Percentiles rank a stretch among this genome's conserved stretches.
These are phyloP conservation scores for Creontiades dilutus DNA, from an alignment of 2,888 invertebrate genomes.

Conservation along the genomic window DNA sequence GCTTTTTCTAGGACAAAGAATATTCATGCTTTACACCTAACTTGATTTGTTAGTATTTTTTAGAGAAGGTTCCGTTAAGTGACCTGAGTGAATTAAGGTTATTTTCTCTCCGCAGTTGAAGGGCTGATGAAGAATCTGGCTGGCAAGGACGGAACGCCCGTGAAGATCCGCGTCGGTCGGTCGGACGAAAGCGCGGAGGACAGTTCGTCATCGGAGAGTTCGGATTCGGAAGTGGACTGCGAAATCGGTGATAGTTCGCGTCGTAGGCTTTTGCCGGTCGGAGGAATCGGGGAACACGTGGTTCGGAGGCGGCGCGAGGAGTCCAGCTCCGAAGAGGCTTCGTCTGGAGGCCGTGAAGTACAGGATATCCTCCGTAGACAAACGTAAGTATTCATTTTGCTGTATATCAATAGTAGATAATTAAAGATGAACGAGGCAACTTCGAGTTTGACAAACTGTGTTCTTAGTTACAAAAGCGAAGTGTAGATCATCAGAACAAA, in stretches of 20 bases:
- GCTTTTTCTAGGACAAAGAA: no score
- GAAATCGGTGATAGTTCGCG: conserved; percentile 44
- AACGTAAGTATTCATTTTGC: conserved; percentile 41
- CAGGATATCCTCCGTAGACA: conserved; percentile 80
- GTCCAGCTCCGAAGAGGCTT: conserved; percentile 76
- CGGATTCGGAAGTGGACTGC: conserved; percentile 59
- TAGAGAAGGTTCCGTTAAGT: no score
- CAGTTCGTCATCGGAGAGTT: conserved; percentile 65
- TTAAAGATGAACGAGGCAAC: no score
- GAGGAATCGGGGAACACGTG: not conserved
- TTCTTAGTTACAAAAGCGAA: no score
- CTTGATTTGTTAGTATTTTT: not conserved
- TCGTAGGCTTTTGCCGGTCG: not conserved
- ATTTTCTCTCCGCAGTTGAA: conserved; percentile 57
- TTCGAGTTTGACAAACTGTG: no score
- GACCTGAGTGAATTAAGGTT: no score
- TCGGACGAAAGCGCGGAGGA: conserved; percentile 9
- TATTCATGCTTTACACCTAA: not conserved
- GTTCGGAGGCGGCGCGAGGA: conserved; percentile 16
- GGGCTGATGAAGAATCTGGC: conserved; percentile 68
- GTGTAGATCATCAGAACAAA: no score
- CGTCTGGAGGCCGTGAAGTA: conserved; percentile 84
- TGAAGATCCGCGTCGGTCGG: conserved; percentile 43
- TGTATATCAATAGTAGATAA: no score
- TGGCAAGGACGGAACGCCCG: conserved; percentile 58